These are phyloP conservation scores for Grammomys surdaster DNA, from an alignment of 2,113 vertebrate genomes.

Conservation along the genomic window DNA sequence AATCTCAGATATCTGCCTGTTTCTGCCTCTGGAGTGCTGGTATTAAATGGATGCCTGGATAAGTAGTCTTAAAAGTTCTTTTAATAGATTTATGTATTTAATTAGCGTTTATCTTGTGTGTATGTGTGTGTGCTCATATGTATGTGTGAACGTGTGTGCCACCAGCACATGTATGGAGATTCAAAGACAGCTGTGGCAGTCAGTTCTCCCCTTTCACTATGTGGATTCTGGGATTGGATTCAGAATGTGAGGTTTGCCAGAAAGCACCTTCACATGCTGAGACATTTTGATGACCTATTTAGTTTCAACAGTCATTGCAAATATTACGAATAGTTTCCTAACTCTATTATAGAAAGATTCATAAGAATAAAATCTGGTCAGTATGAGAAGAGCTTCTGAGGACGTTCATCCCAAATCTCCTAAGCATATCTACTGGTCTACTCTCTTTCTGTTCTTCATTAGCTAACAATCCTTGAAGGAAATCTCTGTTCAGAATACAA, in stretches of 20 bases:
- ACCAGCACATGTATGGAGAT: background rate
- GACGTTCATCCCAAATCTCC: background rate
- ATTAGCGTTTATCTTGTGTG: background rate
- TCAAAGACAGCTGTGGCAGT: background rate
- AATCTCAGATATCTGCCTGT: background rate
- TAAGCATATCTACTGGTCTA: background rate
- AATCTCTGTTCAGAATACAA: slow-evolving; percentile 20
- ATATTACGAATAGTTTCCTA: background rate
- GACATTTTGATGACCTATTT: background rate
- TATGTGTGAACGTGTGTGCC: background rate
- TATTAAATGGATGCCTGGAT: background rate
- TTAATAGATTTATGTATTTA: background rate
- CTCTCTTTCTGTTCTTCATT: background rate
- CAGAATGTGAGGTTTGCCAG: background rate
- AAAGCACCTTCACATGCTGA: background rate
- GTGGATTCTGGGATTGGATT: background rate
- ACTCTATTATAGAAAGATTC: background rate
- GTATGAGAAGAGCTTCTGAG: background rate
- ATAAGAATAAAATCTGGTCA: background rate
- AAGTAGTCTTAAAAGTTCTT: background rate
- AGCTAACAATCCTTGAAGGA: slow-evolving; percentile 28
- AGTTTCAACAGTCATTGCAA: slow-evolving; percentile 34
- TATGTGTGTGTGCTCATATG: too few relatives aligned
- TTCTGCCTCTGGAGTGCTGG: background rate
- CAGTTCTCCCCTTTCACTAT: background rate